Base-by-base conservation (phyloP, 2,797 vertebrate genomes). In the Sebastolobus alascanus region DNA sequence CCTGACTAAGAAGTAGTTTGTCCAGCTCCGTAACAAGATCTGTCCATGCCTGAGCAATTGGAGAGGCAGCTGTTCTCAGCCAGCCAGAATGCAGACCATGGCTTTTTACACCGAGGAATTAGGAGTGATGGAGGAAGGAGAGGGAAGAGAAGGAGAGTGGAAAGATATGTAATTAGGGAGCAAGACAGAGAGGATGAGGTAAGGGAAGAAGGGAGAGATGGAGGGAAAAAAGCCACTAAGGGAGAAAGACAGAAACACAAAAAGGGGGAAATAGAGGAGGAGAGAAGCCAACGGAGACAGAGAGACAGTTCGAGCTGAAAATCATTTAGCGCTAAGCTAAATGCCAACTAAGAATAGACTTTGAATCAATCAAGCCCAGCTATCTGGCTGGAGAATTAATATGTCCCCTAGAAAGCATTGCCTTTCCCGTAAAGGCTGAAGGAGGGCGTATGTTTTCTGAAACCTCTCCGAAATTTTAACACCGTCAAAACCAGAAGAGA, bases 281-380 rank as follows among this genome's bases (percentile, higher is more conserved):
- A 64, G 61, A 60, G 77, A 85, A 55, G 81, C 73, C 67, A 13
- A 69, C 27, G 66, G 69, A 86, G 83, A 89, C 65, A 77, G 60
- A 79, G 60, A 84, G 91, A 85, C 83, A 90, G 88, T 87, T 88
- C 46, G 83, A 94, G 90, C 92, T 93, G 85, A 94, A 95, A 95
- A 95, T 95, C 92, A 93, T 94, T 92, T 87, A 92, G 87, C 68
- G 72, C 94, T 95, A 94, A 95, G 93, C 91, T 95, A 95, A 95
- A 96, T 96, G 94, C 93, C 94, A 96, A 91, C 95, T 94, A 95
- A 95, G 93, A 96, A 96, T 96, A 95, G 95, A 95, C 91, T 93
- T 93, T 88, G 91, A 95, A 95, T 96, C 94, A 94, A 95, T 96
- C 95, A 94, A 84, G 86, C 80, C 78, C 68, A 77, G 89, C 92